phyloP scores from a whole-genome alignment of 1,140 invertebrate species.

The Pristionchus pacificus region DNA sequence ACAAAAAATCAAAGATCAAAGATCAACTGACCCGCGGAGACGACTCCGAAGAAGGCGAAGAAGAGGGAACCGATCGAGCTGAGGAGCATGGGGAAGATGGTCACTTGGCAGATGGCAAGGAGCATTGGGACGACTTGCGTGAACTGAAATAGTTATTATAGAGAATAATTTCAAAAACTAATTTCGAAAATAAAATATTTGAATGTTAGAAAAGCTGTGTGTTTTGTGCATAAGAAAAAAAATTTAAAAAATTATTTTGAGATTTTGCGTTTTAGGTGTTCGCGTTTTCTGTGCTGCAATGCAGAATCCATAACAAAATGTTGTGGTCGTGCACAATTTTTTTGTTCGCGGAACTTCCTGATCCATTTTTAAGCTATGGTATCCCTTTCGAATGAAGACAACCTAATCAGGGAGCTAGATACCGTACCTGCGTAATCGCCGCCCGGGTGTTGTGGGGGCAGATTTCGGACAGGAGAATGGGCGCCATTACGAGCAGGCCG shows the following conservation, averaged over 20 bases:
- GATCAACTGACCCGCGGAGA: constrained; percentile 12
- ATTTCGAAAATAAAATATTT: no score
- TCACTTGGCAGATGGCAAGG: constrained; percentile 21
- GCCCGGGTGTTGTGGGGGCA: constrained; percentile 27
- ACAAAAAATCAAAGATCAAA: no score
- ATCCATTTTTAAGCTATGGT: no score
- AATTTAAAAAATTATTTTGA: background rate
- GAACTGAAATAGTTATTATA: constrained; percentile 13
- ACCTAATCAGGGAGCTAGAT: background rate
- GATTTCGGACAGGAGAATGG: constrained; percentile 28
- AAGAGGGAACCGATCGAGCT: constrained; percentile 12
- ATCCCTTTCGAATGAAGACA: no score
- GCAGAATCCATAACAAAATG: no score
- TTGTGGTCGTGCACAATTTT: no score
- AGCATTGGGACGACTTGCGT: constrained; percentile 26
- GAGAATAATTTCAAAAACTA: no score
- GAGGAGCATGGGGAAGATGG: constrained; percentile 19
- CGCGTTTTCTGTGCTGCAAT: no score
- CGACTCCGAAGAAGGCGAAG: constrained; percentile 14
- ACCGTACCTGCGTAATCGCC: constrained; percentile 8
- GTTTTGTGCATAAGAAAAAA: constrained; percentile 7
- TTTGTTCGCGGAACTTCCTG: no score
- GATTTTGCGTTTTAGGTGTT: background rate
- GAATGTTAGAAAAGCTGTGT: no score
- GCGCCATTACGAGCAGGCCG: constrained; percentile 27